phyloP scores from a whole-genome alignment of 2,888 invertebrate species.

The Cheilosia vulpina region DNA sequence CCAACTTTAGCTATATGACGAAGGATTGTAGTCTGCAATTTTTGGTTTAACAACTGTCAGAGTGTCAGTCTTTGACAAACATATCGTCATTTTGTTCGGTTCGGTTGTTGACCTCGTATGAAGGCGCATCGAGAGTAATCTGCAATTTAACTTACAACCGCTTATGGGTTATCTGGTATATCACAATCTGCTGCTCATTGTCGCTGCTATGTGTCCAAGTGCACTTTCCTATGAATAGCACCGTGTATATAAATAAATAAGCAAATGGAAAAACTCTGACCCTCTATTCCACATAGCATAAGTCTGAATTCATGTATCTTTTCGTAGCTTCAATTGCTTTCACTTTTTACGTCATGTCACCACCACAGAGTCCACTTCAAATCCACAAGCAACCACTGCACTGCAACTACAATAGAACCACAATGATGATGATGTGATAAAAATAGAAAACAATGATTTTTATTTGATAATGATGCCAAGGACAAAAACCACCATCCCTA shows the following conservation, averaged over 20 bases:
- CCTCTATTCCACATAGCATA: neutral
- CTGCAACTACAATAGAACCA: conserved; percentile 38
- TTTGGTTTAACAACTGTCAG: too few relatives aligned
- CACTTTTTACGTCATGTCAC: conserved; percentile 42
- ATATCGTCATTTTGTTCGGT: too few relatives aligned
- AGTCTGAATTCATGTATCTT: conserved; percentile 20
- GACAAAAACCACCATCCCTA: conserved; percentile 25
- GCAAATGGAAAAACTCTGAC: conserved; percentile 2
- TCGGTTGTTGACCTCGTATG: too few relatives aligned
- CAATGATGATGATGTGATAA: conserved; percentile 50
- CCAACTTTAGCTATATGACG: too few relatives aligned
- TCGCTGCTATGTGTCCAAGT: neutral
- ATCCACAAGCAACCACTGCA: conserved; percentile 38
- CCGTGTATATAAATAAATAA: neutral
- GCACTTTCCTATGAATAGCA: neutral
- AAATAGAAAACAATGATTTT: conserved; percentile 73
- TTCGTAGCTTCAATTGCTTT: conserved; percentile 40
- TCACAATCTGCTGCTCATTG: too few relatives aligned
- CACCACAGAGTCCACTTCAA: conserved; percentile 50
- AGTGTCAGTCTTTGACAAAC: too few relatives aligned
- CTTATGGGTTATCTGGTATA: too few relatives aligned
- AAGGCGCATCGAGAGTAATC: too few relatives aligned
- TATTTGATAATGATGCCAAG: conserved; percentile 70
- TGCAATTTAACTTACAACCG: too few relatives aligned
- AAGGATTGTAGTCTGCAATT: too few relatives aligned